A percentile compares a stretch with the other conserved stretches of the same genome.
Evolutionary conservation across 2,113 vertebrate species (phyloP).

Genomic region (Xenopus laevis): DNA sequence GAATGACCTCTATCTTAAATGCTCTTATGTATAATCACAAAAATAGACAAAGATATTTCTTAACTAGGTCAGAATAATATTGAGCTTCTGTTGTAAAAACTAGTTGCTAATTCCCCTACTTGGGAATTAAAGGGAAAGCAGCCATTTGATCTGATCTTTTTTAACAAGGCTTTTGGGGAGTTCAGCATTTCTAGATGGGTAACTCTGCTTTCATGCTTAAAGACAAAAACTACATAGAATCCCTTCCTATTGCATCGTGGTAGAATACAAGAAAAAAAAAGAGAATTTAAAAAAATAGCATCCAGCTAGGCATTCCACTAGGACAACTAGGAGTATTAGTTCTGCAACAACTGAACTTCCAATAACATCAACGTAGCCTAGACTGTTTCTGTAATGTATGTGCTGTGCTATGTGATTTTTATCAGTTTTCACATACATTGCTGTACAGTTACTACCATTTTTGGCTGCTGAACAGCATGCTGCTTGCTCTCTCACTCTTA

Average conservation of each 20-base stretch:
- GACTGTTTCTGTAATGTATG: neutral
- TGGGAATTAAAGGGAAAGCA: no score
- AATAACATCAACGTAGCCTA: neutral
- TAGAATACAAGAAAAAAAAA: no score
- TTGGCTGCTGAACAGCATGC: neutral
- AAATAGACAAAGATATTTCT: conserved; percentile 30
- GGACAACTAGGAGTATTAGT: neutral
- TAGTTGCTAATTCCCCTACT: neutral
- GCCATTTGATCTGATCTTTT: no score
- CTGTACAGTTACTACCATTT: neutral
- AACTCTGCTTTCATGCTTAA: neutral
- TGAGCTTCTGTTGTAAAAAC: conserved; percentile 21
- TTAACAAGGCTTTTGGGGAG: no score
- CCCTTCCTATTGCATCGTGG: no score
- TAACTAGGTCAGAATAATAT: conserved; percentile 31
- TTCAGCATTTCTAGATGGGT: neutral
- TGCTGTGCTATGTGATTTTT: neutral
- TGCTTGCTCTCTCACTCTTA: no score
- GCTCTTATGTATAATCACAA: conserved; percentile 9
- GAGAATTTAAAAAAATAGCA: no score
- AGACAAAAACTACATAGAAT: neutral
- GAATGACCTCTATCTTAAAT: conserved; percentile 9
- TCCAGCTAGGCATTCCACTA: neutral
- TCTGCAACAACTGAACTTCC: no score
- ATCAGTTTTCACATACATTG: neutral